Evolutionary conservation across 2,797 vertebrate species (phyloP), one percentile per base, ranked within the genome.

Genomic region (Balearica regulorum): DNA sequence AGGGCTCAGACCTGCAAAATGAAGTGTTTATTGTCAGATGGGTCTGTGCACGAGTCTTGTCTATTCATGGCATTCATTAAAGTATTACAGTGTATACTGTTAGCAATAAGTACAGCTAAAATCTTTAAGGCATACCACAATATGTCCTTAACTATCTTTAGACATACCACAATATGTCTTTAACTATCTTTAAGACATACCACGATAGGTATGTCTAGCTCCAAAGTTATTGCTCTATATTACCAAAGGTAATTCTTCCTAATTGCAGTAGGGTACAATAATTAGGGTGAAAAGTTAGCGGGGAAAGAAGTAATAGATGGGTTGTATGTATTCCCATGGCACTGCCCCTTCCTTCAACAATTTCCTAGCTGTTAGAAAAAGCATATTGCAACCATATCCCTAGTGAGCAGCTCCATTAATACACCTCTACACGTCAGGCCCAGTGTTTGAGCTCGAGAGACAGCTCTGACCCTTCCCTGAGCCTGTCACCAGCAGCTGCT

Each of bases 1-100:
- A 57, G 99, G 99, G 96, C 99, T 99, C 95, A 99, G 98, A 77
- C 99, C 99, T 99, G 96, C 11, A 71, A 79, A 46, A n/a, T 7
- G 37, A 96, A 28, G 20, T 15, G 25, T 28, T n/a, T 8, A 13
- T 24, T 68, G 75, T 94, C 80, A 95, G 49, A 33, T 6, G 28
- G 17, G 29, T 79, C 81, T 43, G 16, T 18, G 66, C 17, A 37
- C 0, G 1, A 29, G 22, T 37, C 57, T 35, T 31, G 39, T 29
- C 58, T 33, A 7, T 19, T 65, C 22, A 43, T 79, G 31, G 16
- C 10, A 20, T 62, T 81, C 71, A 61, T 35, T 68, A 13, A 90
- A 71, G 20, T 66, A 35, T 35, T 58, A 49, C 17, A 58, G 54
- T 29, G 41, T 26, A n/a, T 28, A n/a, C 25, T 31, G 7, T 16